Base-by-base conservation (phyloP, 2,113 vertebrate species). In the Balaeniceps rex region DNA sequence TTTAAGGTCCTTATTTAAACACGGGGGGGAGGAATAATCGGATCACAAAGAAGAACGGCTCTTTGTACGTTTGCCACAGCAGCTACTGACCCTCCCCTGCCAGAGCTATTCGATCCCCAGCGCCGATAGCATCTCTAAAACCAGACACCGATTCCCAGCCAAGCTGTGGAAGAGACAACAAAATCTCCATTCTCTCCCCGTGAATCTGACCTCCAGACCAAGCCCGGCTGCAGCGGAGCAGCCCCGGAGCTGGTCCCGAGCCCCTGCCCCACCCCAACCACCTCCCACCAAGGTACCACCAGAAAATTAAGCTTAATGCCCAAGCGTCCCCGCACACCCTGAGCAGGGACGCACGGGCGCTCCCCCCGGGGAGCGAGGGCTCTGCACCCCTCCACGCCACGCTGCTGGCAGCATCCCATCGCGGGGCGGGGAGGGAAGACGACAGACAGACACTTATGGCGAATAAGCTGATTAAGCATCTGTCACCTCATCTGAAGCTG, bases 381-480 rank as follows among this genome's bases (percentile, higher is more conserved):
- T 72, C 82, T 6, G 65, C 49, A 19, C n/a, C 63, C 42, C 57
- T 47, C 29, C 12, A 8, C 10, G 2, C 40, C 25, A 1, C 6
- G 12, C 77, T 31, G 66, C 95, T 72, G 93, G 92, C 82, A 79
- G 13, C 26, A 3, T 22, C 79, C 87, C 81, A 87, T 7, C 51
- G 47, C 11, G 2, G 74, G 52, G 29, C 55, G 68, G 77, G 52
- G n/a, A 77, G 70, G 71, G 79, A 57, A 80, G 91, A 9, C 18
- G 4, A 42, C 58, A 87, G 90, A 80, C 47, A 55, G 90, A 80
- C 47, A 55, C 47, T 83, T 31, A 42, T 1, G 7, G 89, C 25
- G 4, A 82, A 74, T 97, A 97, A 96, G 91, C 84, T 77, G 91
- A 97, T 91, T 91, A 90, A 94, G 95, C 95, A 77, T 96, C 92